Conservation (phyloP, 2,113 vertebrate genomes). For the Gorilla gorilla region DNA sequence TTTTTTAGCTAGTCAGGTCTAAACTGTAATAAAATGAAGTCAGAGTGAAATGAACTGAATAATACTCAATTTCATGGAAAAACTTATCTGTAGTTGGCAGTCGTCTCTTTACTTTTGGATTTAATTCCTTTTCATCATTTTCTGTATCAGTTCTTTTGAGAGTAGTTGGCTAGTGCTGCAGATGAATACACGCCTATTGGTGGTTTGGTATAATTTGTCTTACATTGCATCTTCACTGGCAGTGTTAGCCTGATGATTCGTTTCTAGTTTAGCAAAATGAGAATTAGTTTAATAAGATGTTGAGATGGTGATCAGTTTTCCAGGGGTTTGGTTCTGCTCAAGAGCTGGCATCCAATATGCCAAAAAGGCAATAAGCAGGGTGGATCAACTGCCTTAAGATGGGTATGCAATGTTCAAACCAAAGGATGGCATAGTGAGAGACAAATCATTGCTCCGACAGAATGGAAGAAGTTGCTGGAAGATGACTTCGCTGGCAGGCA, state of each 20-base stretch:
- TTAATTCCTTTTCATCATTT: constrained; percentile 28
- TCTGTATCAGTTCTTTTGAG: background rate
- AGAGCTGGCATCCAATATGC: background rate
- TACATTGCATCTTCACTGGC: background rate
- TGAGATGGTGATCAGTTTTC: background rate
- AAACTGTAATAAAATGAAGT: background rate
- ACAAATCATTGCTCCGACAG: background rate
- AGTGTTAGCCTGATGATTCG: background rate
- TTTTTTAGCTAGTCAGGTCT: background rate
- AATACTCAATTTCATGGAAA: background rate
- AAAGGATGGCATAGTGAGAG: background rate
- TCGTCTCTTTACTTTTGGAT: constrained; percentile 14
- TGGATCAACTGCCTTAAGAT: background rate
- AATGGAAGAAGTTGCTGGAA: background rate
- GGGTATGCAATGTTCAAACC: background rate
- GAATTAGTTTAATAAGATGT: background rate
- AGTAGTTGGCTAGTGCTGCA: background rate
- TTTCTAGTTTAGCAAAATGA: constrained; percentile 22
- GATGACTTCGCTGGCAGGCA: background rate
- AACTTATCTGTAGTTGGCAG: background rate
- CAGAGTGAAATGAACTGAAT: background rate
- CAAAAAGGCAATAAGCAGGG: background rate
- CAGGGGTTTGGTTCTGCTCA: background rate
- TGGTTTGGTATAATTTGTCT: background rate
- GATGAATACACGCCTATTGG: background rate